Base-by-base conservation (phyloP, 2,888 invertebrate genomes). In the Barypeithes pellucidus region DNA sequence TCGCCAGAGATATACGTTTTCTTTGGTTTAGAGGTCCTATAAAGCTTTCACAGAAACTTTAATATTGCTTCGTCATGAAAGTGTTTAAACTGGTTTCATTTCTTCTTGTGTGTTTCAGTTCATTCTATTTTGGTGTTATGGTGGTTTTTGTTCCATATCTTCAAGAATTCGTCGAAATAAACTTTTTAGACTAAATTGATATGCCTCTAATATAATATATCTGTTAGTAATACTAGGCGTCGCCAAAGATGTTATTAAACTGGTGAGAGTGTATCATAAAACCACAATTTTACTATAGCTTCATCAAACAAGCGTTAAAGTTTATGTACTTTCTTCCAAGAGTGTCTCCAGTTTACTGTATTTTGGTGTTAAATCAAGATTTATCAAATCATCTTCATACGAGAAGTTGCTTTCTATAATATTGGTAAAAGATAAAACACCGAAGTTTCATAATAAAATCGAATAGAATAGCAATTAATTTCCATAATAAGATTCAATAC, bases 41-140 rank as follows among this genome's bases (percentile, higher is more conserved):
- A 57, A 57, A 57, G 33, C 54, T 9, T 33, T 18, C 18, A 57
- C 33, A 57, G 18, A 18, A 57, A 57, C 54, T 57, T 57, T 57
- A 57, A 57, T 57, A 57, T 33, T 8, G 33, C 54, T 57, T 57
- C 54, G 33, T 29, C 54, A 57, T 33, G 54, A 57, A 57, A 33
- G 33, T 57, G 33, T 57, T 57, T 18, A 57, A 57, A 33, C 33
- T 29, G 33, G 33, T 57, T 33, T 33, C n/a, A 57, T 57, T 57
- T 57, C 54, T 52, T 52, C 4, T 12, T 12, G 29, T 50, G 4
- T n/a, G 4, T 16, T 16, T 47, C 11, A 47, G 47, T 47, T 47
- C 3, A 47, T 11, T 18, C 16, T 16, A 2, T 4, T 47, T 47
- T 47, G 18, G 4, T 20, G 18, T 39, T 39, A n/a, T n/a, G 39